Evolutionary conservation across 2,113 vertebrate genomes (phyloP), one percentile per base, ranked within the genome.

Genomic region (Petrocephalus zakoni): DNA sequence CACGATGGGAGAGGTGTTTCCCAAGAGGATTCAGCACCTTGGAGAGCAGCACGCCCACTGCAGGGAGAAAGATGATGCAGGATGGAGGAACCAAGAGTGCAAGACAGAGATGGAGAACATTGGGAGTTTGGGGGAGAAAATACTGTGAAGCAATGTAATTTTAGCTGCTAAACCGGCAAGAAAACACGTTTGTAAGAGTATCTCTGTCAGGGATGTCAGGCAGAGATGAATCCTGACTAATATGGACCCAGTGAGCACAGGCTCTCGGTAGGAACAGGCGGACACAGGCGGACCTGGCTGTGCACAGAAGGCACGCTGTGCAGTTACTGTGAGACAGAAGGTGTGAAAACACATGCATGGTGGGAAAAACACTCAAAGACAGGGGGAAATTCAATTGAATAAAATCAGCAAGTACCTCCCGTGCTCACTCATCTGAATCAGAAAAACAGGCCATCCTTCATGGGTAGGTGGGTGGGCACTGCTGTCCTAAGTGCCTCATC

Each of bases 21-120:
- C 17, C 29, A 2, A 3, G 84, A 89, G 85, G 72, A 88, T 93
- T 92, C 91, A 92, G 92, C 86, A 90, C 88, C 87, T 88, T 75
- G 88, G 89, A 87, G 85, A 91, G 90, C 47, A 0, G 17, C 72
- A 6, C n/a, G 85, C n/a, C 7, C 84, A 55, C 52, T 56, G 42
- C 46, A 47, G 84, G n/a, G 51, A 85, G 51, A n/a, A 4, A 53
- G 25, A 22, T 19, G 49, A 13, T 2, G 51, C n/a, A 17, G 25
- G 51, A 53, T 2, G 84, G 51, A 85, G 51, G 22, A n/a, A 6
- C 7, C 58, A 29, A 58, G 29, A 46, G 85, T 10, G 11, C 5
- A 34, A 58, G 53, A 86, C 25, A 19, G 85, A 58, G 53, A 22
- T 34, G 17, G 85, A 42, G 85, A 85, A 17, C 29, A 75, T 75